phyloP scores from a whole-genome alignment of 2,113 vertebrate genomes.

The Morone chrysops region DNA sequence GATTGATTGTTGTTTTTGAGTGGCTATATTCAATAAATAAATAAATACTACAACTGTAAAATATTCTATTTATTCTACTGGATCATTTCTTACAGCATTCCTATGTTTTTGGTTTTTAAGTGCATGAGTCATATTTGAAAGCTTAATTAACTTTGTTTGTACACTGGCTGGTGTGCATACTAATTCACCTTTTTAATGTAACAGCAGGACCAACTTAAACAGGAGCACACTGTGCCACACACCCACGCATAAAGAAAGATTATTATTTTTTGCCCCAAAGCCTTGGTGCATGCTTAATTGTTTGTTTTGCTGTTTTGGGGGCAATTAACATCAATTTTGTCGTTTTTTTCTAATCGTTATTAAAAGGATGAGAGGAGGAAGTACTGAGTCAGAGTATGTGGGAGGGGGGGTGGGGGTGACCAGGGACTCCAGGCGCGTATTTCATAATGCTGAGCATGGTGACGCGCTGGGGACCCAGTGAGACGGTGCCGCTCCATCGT shows the following conservation, averaged over 20 bases:
- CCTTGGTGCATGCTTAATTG: background rate
- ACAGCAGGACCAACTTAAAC: background rate
- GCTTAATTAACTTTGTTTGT: background rate
- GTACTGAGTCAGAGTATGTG: constrained; percentile 55
- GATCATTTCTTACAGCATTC: background rate
- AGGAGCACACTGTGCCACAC: constrained; percentile 1
- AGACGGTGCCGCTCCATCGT: background rate
- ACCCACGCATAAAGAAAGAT: background rate
- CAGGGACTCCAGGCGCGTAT: constrained; percentile 52
- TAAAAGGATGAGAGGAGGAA: constrained; percentile 37
- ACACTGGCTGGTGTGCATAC: background rate
- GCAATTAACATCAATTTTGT: background rate
- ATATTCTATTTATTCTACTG: background rate
- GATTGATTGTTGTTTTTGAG: background rate
- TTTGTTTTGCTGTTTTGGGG: constrained; percentile 25
- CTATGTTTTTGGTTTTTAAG: background rate
- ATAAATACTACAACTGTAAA: background rate
- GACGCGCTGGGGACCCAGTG: constrained; percentile 47
- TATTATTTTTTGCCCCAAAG: no score
- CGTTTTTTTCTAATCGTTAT: background rate
- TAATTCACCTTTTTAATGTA: background rate
- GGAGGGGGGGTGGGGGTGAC: constrained; percentile 19
- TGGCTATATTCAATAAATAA: background rate
- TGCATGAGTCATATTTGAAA: constrained; percentile 6
- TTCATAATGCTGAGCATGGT: constrained; percentile 59